Base-by-base conservation (phyloP, 2,888 invertebrate species). In the Agrypnus murinus region DNA sequence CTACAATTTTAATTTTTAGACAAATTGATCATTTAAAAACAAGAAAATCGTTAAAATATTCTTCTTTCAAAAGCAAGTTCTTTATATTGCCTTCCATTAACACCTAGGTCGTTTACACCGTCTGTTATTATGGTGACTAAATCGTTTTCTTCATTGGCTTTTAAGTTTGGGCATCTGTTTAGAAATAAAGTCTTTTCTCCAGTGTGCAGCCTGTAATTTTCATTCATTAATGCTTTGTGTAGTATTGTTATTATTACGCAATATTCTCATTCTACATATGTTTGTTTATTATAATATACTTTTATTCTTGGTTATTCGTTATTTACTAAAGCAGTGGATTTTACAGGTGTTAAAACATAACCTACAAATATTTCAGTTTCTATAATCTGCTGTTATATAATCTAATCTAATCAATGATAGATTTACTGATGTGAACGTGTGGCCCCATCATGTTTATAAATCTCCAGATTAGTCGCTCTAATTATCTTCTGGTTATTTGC, bases 211-310 rank as follows among this genome's bases (percentile, higher is more conserved):
- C 59, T 67, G 63, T 66, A 67, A 64, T 71, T 64, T 60, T 71
- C 64, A 71, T 71, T 71, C n/a, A n/a, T n/a, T n/a, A n/a, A 68
- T 71, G 25, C 5, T 25, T n/a, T n/a, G n/a, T n/a, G n/a, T 25
- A 25, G 2, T 25, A 25, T 25, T 25, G 5, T 25, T 25, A 40
- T 32, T 50, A 68, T 71, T 71, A 67, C 67, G 64, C 34, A 25
- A 46, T 34, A 68, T 40, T 68, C 15, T 31, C 50, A 6, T 50
- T 50, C 25, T 17, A 50, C 50, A 50, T 50, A 50, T 50, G 50
- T 8, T 17, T 50, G 31, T 8, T 43, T 14, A 14, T 43, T 43
- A 43, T 15, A n/a, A 43, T 43, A 14, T 43, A 15, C 43, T 6
- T 43, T 5, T 43, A 15, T 43, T 25, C 2, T 25, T 25, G n/a